Conservation (phyloP, 1,140 invertebrate genomes). For the Sesamia nonagrioides region DNA sequence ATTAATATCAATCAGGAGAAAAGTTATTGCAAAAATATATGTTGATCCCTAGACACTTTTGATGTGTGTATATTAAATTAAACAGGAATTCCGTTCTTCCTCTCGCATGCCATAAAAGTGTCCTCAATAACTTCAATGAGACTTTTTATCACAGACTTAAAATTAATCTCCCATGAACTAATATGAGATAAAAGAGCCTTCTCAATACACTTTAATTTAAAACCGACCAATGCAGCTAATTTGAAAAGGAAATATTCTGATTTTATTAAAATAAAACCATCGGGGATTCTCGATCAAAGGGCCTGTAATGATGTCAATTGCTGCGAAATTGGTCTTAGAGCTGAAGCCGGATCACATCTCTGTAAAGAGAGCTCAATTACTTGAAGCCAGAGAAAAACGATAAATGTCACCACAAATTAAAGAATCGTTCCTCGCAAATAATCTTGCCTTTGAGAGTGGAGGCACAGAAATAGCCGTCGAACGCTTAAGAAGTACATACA, state of each 20-base stretch:
- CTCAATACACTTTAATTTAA: constrained; percentile 58
- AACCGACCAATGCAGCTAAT: constrained; percentile 59
- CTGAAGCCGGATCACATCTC: constrained; percentile 69
- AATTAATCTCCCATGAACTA: constrained; percentile 56
- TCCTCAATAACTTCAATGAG: constrained; percentile 31
- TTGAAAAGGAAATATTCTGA: constrained; percentile 42
- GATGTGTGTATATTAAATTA: too few species aligned
- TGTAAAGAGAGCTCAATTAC: constrained; percentile 76
- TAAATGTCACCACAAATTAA: constrained; percentile 84
- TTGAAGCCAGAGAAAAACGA: constrained; percentile 78
- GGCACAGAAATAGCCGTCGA: constrained; percentile 37
- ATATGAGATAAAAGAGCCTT: constrained; percentile 62
- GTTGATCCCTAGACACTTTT: too few species aligned
- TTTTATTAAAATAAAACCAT: constrained; percentile 78
- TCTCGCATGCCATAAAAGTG: not conserved
- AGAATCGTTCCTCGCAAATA: constrained; percentile 75
- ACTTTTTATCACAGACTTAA: constrained; percentile 48
- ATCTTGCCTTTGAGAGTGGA: constrained; percentile 57
- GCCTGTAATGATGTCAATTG: constrained; percentile 77
- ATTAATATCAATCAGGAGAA: too few species aligned
- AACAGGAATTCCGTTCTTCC: too few species aligned
- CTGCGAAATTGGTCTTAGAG: constrained; percentile 74
- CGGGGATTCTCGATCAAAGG: constrained; percentile 74
- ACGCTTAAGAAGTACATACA: not conserved
- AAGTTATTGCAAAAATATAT: too few species aligned